Evolutionary conservation across 2,888 invertebrate species (phyloP), one percentile per base, ranked within the genome.

Genomic region (Nezara viridula): DNA sequence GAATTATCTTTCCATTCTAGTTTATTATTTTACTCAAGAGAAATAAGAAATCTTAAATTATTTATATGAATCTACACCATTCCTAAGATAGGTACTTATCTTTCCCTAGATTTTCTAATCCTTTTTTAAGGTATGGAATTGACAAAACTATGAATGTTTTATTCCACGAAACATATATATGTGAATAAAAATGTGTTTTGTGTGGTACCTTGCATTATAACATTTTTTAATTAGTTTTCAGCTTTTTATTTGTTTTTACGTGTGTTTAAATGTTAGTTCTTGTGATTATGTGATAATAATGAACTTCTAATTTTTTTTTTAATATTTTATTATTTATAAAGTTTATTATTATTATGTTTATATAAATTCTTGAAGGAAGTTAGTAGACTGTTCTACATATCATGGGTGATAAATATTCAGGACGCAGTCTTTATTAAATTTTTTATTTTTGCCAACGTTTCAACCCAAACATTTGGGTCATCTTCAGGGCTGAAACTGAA

Each of bases 231-330:
- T n/a, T 81, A 81, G 44, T 81, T 81, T 86, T 32, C 37, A 55
- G 52, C 86, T 77, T 86, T 85, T 40, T 66, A 52, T 89, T 86
- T 44, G 44, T 73, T 73, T 88, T 88, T 88, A 37, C n/a, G 40
- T 88, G 81, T 90, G 85, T 90, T 88, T 85, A 55, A 27, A 55
- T 88, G 88, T 89, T 88, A 89, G 85, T 90, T 90, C 44, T 88
- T 88, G 66, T 81, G 55, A 86, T 88, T 90, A 89, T 90, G 89
- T 90, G 90, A 88, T 86, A 66, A 24, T 86, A 52, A 85, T 44
- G 21, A 85, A 86, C 16, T n/a, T 47, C 49, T 86, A 37, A 52
- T 37, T 44, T 86, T 89, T 88, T 55, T 88, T 88, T 77, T 55
- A 52, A n/a, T n/a, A 52, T 52, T 37, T 89, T 89, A 50, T 85